Conservation (phyloP, 2,113 vertebrate species). For the Shinisaurus crocodilurus region DNA sequence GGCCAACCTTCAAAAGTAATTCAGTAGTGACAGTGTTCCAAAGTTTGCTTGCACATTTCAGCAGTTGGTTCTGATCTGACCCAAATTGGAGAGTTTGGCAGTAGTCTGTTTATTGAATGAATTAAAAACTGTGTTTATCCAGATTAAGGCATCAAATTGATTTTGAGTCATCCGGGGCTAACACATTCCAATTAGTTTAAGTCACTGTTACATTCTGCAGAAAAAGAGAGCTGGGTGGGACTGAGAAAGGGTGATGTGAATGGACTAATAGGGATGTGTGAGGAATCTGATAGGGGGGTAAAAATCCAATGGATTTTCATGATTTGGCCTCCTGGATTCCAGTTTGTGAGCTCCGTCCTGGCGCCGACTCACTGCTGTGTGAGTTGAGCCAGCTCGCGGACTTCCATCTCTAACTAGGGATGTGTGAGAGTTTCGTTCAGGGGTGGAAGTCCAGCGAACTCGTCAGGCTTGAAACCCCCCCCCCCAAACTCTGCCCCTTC, state of each 20-base stretch:
- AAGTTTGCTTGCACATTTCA: neutral
- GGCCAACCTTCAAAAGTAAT: neutral
- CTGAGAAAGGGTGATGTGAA: neutral
- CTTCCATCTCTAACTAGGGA: too few species aligned
- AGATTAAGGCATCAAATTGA: conserved; percentile 22
- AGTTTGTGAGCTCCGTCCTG: too few species aligned
- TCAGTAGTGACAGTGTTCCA: neutral
- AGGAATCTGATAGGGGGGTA: too few species aligned
- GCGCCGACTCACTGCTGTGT: too few species aligned
- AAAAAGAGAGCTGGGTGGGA: neutral
- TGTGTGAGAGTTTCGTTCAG: too few species aligned
- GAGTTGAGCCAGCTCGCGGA: too few species aligned
- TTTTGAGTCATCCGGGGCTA: neutral
- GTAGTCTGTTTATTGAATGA: neutral
- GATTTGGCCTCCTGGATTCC: too few species aligned
- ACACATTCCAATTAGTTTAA: neutral
- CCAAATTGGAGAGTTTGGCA: neutral
- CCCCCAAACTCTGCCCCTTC: too few species aligned
- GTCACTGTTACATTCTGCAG: neutral
- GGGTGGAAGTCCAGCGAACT: too few species aligned
- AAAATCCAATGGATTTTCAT: too few species aligned
- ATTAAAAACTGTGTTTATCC: neutral
- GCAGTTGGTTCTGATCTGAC: neutral
- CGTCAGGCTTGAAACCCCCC: too few species aligned
- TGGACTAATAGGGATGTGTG: too few species aligned